Evolutionary conservation across 2,888 invertebrate genomes (phyloP).

Genomic region (Heliconius aoede): DNA sequence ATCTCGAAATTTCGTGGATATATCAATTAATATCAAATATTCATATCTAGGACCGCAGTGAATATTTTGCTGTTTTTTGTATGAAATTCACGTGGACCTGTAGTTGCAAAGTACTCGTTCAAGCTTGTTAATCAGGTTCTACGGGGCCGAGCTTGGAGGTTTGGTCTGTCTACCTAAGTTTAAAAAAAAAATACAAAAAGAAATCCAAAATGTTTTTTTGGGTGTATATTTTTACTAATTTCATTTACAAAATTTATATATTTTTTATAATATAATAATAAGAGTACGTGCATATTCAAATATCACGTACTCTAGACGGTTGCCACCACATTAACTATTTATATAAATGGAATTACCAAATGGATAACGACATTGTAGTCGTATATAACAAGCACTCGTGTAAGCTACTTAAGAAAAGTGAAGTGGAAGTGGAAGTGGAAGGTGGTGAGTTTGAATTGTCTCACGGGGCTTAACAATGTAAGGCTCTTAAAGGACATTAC

Average conservation of each 20-base stretch:
- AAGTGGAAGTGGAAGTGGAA: too few species aligned
- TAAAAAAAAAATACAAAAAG: not conserved
- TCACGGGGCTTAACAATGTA: conserved; percentile 10
- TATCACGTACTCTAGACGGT: not conserved
- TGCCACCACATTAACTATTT: not conserved
- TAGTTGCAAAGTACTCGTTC: too few species aligned
- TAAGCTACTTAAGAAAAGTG: not conserved
- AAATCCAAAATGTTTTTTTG: not conserved
- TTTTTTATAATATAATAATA: not conserved
- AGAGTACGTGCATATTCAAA: not conserved
- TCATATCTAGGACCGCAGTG: too few species aligned
- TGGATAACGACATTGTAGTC: conserved; percentile 12
- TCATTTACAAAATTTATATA: not conserved
- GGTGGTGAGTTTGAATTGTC: conserved; percentile 1
- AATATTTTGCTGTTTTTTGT: too few species aligned
- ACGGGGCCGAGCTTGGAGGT: too few species aligned
- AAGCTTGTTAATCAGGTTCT: too few species aligned
- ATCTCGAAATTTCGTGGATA: too few species aligned
- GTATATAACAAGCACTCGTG: not conserved
- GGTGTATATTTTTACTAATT: not conserved
- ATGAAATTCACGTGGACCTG: too few species aligned
- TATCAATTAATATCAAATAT: too few species aligned
- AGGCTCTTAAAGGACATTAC: not conserved
- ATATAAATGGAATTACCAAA: not conserved
- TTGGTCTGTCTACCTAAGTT: too few species aligned